Conservation (phyloP, 2,797 vertebrate genomes). For the Furcifer pardalis region DNA sequence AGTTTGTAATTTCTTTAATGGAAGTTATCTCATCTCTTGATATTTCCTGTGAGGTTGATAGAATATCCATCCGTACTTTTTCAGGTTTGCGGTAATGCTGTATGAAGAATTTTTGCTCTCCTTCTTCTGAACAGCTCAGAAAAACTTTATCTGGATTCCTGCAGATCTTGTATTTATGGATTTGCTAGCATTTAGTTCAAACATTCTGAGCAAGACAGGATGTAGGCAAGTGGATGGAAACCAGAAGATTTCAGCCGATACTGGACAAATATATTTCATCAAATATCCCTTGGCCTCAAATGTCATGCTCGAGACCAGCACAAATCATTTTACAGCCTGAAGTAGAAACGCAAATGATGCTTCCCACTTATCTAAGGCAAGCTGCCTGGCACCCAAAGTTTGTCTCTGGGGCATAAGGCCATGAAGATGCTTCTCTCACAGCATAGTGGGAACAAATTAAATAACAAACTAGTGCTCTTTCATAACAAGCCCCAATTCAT, state of each 20-base stretch:
- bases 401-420: too few species aligned
- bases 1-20: not conserved
- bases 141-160: not conserved
- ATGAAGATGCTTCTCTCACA: too few species aligned
- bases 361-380: not conserved
- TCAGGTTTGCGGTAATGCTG: not conserved
- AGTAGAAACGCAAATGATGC: not conserved
- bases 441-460: too few species aligned
- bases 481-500: too few species aligned
- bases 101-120: not conserved
- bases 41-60: conserved; percentile 8
- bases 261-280: not conserved
- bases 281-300: not conserved
- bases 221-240: not conserved
- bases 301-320: too few species aligned
- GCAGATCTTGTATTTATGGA: not conserved
- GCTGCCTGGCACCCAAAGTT: not conserved
- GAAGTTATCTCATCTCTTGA: not conserved
- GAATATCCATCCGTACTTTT: not conserved
- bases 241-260: not conserved
- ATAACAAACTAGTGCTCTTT: too few species aligned
- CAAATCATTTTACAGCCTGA: too few species aligned
- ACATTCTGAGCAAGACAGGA: not conserved
- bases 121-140: not conserved
- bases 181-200: not conserved